Conservation (phyloP, 2,797 vertebrate genomes). For the Centroberyx gerrardi region DNA sequence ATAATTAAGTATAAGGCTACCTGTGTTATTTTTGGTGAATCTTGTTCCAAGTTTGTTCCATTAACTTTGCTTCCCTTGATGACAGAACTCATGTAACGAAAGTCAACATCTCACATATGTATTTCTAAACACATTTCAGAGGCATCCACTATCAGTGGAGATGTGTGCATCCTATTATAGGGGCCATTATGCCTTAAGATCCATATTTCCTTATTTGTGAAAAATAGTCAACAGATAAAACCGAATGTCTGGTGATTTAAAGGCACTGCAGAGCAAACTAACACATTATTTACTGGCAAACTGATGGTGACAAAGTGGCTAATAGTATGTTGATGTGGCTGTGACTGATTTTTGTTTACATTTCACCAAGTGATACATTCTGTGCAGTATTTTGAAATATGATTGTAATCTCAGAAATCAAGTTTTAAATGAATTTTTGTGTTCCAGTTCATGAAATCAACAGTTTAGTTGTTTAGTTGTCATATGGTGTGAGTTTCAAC, state of each 20-base stretch:
- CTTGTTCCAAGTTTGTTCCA: constrained; percentile 50
- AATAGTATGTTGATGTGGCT: constrained; percentile 16
- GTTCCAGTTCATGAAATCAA: too few relatives aligned
- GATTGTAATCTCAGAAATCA: not conserved
- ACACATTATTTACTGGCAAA: constrained; percentile 13
- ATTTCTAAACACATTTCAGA: constrained; percentile 40
- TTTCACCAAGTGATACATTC: constrained; percentile 12
- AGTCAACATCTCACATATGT: too few relatives aligned
- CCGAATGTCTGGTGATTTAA: constrained; percentile 28
- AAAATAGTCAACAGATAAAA: constrained; percentile 20
- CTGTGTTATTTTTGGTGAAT: constrained; percentile 28
- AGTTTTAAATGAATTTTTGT: too few relatives aligned
- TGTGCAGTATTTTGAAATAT: constrained; percentile 30
- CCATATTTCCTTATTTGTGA: constrained; percentile 43
- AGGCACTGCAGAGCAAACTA: constrained; percentile 25
- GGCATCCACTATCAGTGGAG: constrained; percentile 37
- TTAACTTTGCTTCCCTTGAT: constrained; percentile 42
- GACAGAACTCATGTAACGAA: not conserved
- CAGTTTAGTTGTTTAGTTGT: too few relatives aligned
- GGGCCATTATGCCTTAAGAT: constrained; percentile 41
- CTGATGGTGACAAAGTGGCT: too few relatives aligned
- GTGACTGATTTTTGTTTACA: constrained; percentile 15
- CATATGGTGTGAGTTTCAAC: not conserved
- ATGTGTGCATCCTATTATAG: constrained; percentile 49
- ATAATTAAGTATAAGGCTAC: constrained; percentile 49